These are phyloP conservation scores for Nomada goodeniana DNA, from an alignment of 2,888 invertebrate species.

Conservation along the genomic window DNA sequence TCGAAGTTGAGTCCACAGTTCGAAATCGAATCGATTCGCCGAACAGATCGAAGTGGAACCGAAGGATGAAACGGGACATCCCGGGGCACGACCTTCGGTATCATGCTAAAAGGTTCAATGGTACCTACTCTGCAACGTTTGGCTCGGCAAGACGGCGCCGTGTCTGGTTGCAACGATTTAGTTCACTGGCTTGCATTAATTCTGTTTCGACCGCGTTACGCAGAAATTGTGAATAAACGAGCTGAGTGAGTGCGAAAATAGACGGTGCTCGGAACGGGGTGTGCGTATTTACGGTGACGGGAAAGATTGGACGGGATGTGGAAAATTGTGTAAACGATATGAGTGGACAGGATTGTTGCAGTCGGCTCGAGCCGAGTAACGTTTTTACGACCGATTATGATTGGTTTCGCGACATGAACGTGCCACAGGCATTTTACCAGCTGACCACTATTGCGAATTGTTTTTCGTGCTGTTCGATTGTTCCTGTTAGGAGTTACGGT, in stretches of 20 bases:
- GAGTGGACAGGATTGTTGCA: not conserved
- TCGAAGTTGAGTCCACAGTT: not conserved
- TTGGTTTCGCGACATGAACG: too few species aligned
- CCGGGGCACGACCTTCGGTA: slow-evolving; percentile 31
- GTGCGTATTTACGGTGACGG: not conserved
- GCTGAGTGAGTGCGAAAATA: not conserved
- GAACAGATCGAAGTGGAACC: slow-evolving; percentile 21
- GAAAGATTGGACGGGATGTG: not conserved
- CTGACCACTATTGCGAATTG: too few species aligned
- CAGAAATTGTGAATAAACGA: slow-evolving; percentile 2
- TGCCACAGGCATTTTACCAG: too few species aligned
- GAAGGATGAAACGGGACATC: slow-evolving; percentile 24
- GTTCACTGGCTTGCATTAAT: slow-evolving; percentile 20
- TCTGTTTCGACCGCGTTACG: slow-evolving; percentile 1
- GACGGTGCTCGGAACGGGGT: not conserved
- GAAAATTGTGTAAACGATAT: not conserved
- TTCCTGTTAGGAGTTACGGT: too few species aligned
- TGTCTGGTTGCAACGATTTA: not conserved
- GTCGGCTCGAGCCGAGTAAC: too few species aligned
- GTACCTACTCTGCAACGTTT: not conserved
- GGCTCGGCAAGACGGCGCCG: slow-evolving; percentile 21
- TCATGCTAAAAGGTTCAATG: slow-evolving; percentile 27
- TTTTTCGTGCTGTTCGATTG: too few species aligned
- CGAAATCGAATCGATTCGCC: not conserved
- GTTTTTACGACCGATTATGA: too few species aligned